A percentile compares a stretch with the other conserved stretches of the same genome.
phyloP scores from a whole-genome alignment of 1,140 invertebrate species.

The Cyclargus thomasi region DNA sequence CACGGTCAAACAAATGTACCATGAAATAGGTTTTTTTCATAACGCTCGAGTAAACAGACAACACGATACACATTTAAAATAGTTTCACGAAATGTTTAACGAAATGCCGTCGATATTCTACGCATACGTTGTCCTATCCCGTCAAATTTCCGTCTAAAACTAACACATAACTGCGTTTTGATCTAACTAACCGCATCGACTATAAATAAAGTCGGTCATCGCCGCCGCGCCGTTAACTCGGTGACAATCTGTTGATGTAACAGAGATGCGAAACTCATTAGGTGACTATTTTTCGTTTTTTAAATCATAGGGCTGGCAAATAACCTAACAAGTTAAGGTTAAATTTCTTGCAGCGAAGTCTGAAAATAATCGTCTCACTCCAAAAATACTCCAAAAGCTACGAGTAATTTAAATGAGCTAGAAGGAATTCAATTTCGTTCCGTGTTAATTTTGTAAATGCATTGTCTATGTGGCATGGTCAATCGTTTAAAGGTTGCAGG shows the following conservation, averaged over 20 bases:
- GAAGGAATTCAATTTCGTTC: too few relatives aligned
- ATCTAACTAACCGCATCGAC: slow-evolving; percentile 14
- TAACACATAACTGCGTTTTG: background rate
- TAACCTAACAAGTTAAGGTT: too few relatives aligned
- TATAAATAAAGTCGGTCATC: slow-evolving; percentile 28
- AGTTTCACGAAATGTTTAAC: background rate
- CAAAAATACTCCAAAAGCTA: too few relatives aligned
- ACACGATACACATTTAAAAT: background rate
- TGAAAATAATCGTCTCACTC: too few relatives aligned
- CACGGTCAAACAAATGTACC: slow-evolving; percentile 26
- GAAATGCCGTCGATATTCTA: too few relatives aligned
- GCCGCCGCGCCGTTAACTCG: slow-evolving; percentile 21
- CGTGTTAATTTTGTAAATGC: too few relatives aligned
- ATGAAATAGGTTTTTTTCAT: slow-evolving; percentile 21
- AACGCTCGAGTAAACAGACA: background rate
- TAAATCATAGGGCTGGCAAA: background rate
- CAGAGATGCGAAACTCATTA: slow-evolving; percentile 24
- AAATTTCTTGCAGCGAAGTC: too few relatives aligned
- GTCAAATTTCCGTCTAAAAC: background rate
- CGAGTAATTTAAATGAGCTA: too few relatives aligned
- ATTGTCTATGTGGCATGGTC: background rate
- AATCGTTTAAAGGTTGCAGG: slow-evolving; percentile 7
- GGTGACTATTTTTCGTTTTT: background rate
- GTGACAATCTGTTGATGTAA: slow-evolving; percentile 24
- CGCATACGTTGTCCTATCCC: background rate